phyloP scores from a whole-genome alignment of 2,113 vertebrate genomes.

The Lipophrys pholis region DNA sequence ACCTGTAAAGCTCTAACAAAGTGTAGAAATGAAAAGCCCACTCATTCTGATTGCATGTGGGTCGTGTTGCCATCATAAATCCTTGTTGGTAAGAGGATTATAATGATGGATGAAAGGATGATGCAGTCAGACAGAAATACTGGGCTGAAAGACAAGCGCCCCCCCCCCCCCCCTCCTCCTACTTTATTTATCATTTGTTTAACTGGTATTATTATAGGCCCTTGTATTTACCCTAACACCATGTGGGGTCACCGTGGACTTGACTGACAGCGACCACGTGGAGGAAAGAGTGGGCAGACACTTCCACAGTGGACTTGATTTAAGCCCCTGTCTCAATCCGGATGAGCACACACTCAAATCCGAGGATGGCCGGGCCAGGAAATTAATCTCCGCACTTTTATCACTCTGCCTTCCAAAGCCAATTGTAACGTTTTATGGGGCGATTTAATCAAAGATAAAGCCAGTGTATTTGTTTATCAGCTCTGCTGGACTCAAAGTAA shows the following conservation, averaged over 20 bases:
- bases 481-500: too few species aligned
- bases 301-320: slow-evolving; percentile 21
- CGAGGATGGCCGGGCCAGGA: slow-evolving; percentile 59
- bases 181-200: neutral
- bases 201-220: neutral
- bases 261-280: neutral
- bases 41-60: slow-evolving; percentile 60
- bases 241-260: neutral
- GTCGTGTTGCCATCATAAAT: slow-evolving; percentile 38
- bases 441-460: neutral
- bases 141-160: neutral
- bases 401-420: slow-evolving; percentile 23
- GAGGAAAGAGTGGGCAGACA: slow-evolving; percentile 32
- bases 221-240: neutral
- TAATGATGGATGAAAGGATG: slow-evolving; percentile 35
- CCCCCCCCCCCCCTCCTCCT: neutral
- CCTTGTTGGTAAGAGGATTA: slow-evolving; percentile 72
- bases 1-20: neutral
- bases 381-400: slow-evolving; percentile 44
- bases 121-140: slow-evolving; percentile 24
- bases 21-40: slow-evolving; percentile 31
- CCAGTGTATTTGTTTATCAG: too few species aligned
- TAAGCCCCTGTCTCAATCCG: slow-evolving; percentile 47
- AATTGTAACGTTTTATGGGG: slow-evolving; percentile 3
- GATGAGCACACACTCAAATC: slow-evolving; percentile 67